Conservation (phyloP, 2,888 invertebrate species). For the Geotrupes spiniger region DNA sequence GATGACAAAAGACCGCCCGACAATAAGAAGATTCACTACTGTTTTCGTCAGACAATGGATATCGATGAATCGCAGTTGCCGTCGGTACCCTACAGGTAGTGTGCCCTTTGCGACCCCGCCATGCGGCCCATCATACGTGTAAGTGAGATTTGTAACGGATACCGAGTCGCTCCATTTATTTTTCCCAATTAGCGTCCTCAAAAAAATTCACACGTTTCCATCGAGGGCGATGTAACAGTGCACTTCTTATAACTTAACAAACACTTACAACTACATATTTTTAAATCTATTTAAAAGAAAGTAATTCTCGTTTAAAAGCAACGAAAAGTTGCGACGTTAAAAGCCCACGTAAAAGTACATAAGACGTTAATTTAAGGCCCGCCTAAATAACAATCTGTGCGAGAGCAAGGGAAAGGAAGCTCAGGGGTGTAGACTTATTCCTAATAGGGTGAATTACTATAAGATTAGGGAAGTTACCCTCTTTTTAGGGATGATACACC, state of each 20-base stretch:
- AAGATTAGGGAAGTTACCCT: slow-evolving; percentile 29
- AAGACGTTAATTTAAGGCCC: slow-evolving; percentile 16
- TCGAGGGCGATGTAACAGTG: no score
- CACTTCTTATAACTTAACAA: no score
- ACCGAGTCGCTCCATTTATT: background rate
- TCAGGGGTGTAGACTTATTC: slow-evolving; percentile 31
- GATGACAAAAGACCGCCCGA: slow-evolving; percentile 40
- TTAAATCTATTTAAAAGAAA: no score
- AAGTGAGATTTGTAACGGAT: slow-evolving; percentile 18
- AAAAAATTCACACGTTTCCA: no score
- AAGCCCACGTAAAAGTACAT: no score
- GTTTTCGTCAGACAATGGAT: slow-evolving; percentile 31
- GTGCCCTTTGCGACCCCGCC: slow-evolving; percentile 26
- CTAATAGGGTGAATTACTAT: slow-evolving; percentile 37
- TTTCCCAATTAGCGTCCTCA: no score
- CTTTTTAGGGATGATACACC: slow-evolving; percentile 20
- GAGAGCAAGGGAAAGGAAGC: slow-evolving; percentile 21
- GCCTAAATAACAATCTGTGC: slow-evolving; percentile 27
- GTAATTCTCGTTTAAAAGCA: no score
- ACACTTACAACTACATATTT: no score
- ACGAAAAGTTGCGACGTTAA: no score
- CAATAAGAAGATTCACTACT: slow-evolving; percentile 43
- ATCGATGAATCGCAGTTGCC: slow-evolving; percentile 34
- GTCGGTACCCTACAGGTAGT: slow-evolving; percentile 29
- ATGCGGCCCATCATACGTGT: slow-evolving; percentile 14